These are phyloP conservation scores for Acleris emargana DNA, from an alignment of 2,888 invertebrate species.

Conservation along the genomic window DNA sequence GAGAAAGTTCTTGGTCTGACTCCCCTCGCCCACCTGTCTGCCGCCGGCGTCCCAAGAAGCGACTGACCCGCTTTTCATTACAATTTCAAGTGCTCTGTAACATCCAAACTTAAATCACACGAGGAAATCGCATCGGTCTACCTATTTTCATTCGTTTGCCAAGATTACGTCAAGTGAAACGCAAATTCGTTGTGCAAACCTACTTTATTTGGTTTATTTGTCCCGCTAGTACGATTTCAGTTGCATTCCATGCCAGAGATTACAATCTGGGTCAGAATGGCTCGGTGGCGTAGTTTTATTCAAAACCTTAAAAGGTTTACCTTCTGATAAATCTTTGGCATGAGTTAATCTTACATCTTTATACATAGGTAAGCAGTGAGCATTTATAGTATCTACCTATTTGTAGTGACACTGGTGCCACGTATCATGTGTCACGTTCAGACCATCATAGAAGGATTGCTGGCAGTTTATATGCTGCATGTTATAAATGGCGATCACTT, in stretches of 20 bases:
- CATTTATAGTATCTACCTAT: constrained; percentile 1
- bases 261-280: constrained; percentile 35
- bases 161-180: constrained; percentile 27
- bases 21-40: constrained; percentile 45
- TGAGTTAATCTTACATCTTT: constrained; percentile 10
- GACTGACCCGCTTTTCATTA: constrained; percentile 47
- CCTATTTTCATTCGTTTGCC: constrained; percentile 28
- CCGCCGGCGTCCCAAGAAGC: constrained; percentile 35
- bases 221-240: constrained; percentile 29
- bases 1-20: constrained; percentile 43
- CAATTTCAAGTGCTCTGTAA: constrained; percentile 26
- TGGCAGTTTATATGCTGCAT: neutral
- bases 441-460: neutral
- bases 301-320: constrained; percentile 25
- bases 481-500: neutral
- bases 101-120: constrained; percentile 32
- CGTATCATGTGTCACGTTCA: neutral
- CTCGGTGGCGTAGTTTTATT: constrained; percentile 28
- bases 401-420: neutral
- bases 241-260: constrained; percentile 34
- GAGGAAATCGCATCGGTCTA: constrained; percentile 14
- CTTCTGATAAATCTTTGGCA: constrained; percentile 10
- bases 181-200: constrained; percentile 30
- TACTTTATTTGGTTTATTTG: constrained; percentile 30
- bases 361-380: constrained; percentile 3